phyloP scores from a whole-genome alignment of 1,140 invertebrate genomes.

The Chionoecetes opilio region DNA sequence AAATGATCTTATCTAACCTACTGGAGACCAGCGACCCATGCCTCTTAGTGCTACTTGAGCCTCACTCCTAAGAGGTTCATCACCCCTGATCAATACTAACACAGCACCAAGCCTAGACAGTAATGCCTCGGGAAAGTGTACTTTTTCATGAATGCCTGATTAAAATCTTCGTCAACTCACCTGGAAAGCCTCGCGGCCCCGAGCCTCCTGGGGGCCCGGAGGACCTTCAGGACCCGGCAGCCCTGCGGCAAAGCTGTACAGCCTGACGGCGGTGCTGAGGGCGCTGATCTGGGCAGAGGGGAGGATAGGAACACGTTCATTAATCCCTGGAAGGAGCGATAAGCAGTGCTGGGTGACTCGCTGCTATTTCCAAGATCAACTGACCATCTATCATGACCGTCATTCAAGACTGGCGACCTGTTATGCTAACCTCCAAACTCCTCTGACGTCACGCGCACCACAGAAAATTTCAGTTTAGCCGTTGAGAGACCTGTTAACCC shows the following conservation, averaged over 20 bases:
- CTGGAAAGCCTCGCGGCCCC: slow-evolving; percentile 82
- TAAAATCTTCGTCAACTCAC: slow-evolving; percentile 85
- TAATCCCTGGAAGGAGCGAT: neutral
- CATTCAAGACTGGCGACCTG: too few relatives aligned
- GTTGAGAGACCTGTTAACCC: too few relatives aligned
- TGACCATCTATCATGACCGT: too few relatives aligned
- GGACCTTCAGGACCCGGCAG: slow-evolving; percentile 84
- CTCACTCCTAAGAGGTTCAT: too few relatives aligned
- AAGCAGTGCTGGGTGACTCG: neutral
- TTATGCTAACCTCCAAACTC: too few relatives aligned
- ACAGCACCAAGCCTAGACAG: neutral
- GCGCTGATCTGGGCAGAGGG: slow-evolving; percentile 84
- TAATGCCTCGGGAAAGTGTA: slow-evolving; percentile 86
- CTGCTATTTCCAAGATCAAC: too few relatives aligned
- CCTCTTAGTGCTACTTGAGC: too few relatives aligned
- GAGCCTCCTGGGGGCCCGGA: slow-evolving; percentile 83
- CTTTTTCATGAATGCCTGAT: neutral
- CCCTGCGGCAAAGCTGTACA: slow-evolving; percentile 86
- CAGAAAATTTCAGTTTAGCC: too few relatives aligned
- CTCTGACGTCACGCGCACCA: too few relatives aligned
- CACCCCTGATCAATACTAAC: neutral
- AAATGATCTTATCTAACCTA: neutral
- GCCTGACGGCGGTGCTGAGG: slow-evolving; percentile 86
- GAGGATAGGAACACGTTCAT: neutral
- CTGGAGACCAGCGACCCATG: too few relatives aligned